Evolutionary conservation across 1,140 invertebrate species (phyloP).

Genomic region (Homarus americanus): DNA sequence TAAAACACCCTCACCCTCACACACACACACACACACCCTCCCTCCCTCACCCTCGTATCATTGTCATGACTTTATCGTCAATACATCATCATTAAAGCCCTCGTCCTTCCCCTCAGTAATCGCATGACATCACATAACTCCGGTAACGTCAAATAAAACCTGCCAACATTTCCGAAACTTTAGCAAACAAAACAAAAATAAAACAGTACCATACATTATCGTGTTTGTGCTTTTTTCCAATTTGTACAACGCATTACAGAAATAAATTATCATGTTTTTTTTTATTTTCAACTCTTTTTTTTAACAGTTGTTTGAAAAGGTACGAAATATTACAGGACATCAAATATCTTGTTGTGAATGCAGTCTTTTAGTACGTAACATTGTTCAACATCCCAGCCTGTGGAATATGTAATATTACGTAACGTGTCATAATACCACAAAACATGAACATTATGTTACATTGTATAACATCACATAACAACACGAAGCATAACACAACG

Average conservation of each 20-base stretch:
- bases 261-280: no score
- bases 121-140: constrained; percentile 33
- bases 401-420: no score
- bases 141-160: constrained; percentile 21
- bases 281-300: no score
- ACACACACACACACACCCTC: constrained; percentile 1
- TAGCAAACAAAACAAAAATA: not conserved
- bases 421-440: no score
- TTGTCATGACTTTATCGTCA: constrained; percentile 54
- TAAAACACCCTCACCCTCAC: not conserved
- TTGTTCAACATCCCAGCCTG: no score
- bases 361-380: no score
- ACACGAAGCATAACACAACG: not conserved
- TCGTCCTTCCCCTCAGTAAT: constrained; percentile 16
- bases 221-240: no score
- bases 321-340: no score
- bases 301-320: no score
- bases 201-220: not conserved
- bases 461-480: not conserved
- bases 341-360: no score
- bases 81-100: constrained; percentile 59
- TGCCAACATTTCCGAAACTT: not conserved
- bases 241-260: no score
- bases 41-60: constrained; percentile 56
- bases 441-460: no score